These are phyloP conservation scores for Hippopotamyrus pictus DNA, from an alignment of 2,797 vertebrate species.

Conservation along the genomic window DNA sequence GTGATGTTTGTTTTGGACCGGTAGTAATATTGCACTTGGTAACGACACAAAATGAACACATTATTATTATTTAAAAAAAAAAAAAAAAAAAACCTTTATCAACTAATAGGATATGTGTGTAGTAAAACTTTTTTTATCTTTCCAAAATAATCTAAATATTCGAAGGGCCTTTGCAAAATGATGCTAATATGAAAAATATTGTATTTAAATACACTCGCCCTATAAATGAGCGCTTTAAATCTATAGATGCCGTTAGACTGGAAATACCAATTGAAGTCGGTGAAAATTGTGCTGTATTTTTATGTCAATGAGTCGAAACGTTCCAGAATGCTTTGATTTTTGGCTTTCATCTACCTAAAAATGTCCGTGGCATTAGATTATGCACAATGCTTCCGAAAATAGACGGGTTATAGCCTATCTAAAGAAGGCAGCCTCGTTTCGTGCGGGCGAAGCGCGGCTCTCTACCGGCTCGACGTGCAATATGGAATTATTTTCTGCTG, in stretches of 20 bases:
- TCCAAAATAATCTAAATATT: background rate
- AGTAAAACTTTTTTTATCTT: background rate
- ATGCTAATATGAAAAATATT: background rate
- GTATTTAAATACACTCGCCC: background rate
- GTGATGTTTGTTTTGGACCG: conserved; percentile 18
- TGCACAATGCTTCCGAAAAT: conserved; percentile 4
- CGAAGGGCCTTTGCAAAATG: background rate
- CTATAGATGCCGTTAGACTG: background rate
- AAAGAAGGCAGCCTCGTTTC: background rate
- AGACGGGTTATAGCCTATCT: background rate
- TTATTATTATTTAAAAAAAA: too few relatives aligned
- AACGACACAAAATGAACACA: background rate
- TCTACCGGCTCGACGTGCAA: background rate
- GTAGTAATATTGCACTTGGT: conserved; percentile 23
- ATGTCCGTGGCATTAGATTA: background rate
- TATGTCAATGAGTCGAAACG: background rate
- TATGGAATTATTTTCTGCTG: background rate
- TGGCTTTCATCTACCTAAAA: background rate
- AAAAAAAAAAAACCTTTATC: background rate
- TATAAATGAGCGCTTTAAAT: background rate
- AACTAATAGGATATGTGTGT: background rate
- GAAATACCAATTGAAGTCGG: background rate
- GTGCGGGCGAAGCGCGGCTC: background rate
- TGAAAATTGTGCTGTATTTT: background rate
- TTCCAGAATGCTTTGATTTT: background rate